Evolutionary conservation across 2,888 invertebrate species (phyloP), one percentile per base, ranked within the genome.

Genomic region (Celastrina argiolus): DNA sequence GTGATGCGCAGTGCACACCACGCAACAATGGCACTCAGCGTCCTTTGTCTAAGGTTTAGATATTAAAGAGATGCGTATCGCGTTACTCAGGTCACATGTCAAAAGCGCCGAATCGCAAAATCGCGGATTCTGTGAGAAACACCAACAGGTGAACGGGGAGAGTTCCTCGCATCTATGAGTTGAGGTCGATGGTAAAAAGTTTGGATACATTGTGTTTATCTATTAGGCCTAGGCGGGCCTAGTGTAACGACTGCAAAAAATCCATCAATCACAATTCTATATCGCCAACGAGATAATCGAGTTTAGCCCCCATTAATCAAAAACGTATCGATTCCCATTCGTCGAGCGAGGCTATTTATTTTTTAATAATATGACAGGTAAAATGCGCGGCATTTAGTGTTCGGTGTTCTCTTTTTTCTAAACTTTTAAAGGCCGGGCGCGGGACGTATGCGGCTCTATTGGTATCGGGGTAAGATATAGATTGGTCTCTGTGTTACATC

Each of bases 291-390:
- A 81, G 81, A 81, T 87, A 87, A 88, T 88, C 87, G 86, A 81
- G 80, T 82, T 79, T 78, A 77, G 75, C 79, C 78, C 75, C 84
- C 85, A 88, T 89, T 85, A 86, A 88, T 88, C 88, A 89, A 84
- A 84, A 83, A 79, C 77, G 81, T 84, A 87, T 85, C 84, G 83
- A 84, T 86, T 88, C 87, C 83, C 87, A 86, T 83, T 82, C 83
- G 82, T 81, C 76, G 81, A 69, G 70, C 73, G 80, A 78, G 79
- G 81, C 80, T 81, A 80, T 83, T 83, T 84, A 83, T 86, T 85
- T 84, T 84, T 88, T 88, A 85, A 83, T 88, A 88, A 88, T 89
- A 83, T 88, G 89, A 88, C 89, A 88, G 88, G 81, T 84, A 85
- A 77, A 88, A 88, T 87, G 87, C 85, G 80, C 84, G 88, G 90